phyloP scores from a whole-genome alignment of 2,797 vertebrate species.

The Podarcis lilfordi region DNA sequence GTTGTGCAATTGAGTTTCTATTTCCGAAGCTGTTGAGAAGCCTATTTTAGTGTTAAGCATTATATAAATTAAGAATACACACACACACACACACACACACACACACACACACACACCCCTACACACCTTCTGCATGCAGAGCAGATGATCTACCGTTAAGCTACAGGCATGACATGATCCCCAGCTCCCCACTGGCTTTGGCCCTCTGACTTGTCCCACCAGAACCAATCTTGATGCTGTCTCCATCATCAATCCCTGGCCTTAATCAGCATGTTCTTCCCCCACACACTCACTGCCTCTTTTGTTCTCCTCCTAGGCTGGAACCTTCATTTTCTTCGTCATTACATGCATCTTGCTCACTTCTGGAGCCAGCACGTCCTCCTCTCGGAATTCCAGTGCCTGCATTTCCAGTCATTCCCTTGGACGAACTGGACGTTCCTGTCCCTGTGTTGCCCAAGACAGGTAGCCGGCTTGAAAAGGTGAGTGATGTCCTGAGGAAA shows the following conservation, averaged over 20 bases:
- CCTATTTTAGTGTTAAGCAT: no score
- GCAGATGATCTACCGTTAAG: no score
- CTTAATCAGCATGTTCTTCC: not conserved
- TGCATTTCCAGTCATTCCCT: constrained; percentile 59
- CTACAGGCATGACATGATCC: not conserved
- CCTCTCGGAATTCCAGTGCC: constrained; percentile 60
- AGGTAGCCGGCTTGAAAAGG: constrained; percentile 63
- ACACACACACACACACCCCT: no score
- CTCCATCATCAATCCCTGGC: not conserved
- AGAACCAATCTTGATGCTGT: not conserved
- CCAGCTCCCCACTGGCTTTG: not conserved
- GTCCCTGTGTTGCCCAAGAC: constrained; percentile 59
- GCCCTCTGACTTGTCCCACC: not conserved
- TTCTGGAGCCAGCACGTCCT: constrained; percentile 56
- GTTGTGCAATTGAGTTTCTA: no score
- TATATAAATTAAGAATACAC: no score
- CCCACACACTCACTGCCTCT: constrained; percentile 10
- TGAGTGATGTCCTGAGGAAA: constrained; percentile 45
- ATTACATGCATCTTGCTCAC: constrained; percentile 65
- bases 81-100: no score
- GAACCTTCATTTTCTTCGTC: constrained; percentile 61
- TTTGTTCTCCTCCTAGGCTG: constrained; percentile 58
- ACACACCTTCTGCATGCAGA: no score
- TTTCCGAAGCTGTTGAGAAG: no score
- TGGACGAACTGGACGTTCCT: constrained; percentile 65